Base-by-base conservation (phyloP, 2,888 invertebrate species). In the Caenorhabditis sp. region DNA sequence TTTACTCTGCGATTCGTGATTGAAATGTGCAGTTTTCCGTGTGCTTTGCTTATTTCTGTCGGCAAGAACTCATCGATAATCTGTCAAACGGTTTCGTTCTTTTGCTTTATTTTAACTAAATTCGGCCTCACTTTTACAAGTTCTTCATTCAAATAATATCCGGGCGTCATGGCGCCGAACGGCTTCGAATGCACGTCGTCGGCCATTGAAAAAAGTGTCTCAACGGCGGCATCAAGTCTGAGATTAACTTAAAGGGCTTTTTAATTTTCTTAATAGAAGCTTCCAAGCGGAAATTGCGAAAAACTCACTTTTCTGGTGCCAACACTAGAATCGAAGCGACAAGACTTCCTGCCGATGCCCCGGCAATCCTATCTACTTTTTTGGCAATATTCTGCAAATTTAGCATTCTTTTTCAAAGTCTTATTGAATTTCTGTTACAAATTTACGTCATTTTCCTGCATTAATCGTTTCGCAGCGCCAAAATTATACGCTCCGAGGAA, bases 151-250 rank as follows among this genome's bases (percentile, higher is more conserved):
- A 88, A 50, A 59, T 72, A 80, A 74, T 85, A 89, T 39, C 88
- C 88, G 6, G 87, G 86, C 13, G 89, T 86, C 43, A 89, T 59
- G 7, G 89, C 89, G 27, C 89, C 89, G 43, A 88, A 84, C 30
- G 70, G 79, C 24, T 82, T 53, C 4, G 70, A 53, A 52, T 87
- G 82, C 39, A 89, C 72, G 41, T 87, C 85, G 50, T 88, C 86
- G 5, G 89, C 87, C 72, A 87, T 71, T 9, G 79, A 71, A 72
- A 86, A 88, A 20, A 88, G 43, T n/a, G 77, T 80, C 17, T 82
- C 75, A 32, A 87, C 65, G 15, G 83, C 78, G 8, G 70, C 63
- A 66, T 81, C 68, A 11, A 86, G 39, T 27, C 78, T 81, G 39
- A 30, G 56, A 30, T n/a, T n/a, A n/a, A n/a, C n/a, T n/a, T n/a